These are phyloP conservation scores for Leuciscus idus DNA, from an alignment of 2,113 vertebrate genomes.

Conservation along the genomic window DNA sequence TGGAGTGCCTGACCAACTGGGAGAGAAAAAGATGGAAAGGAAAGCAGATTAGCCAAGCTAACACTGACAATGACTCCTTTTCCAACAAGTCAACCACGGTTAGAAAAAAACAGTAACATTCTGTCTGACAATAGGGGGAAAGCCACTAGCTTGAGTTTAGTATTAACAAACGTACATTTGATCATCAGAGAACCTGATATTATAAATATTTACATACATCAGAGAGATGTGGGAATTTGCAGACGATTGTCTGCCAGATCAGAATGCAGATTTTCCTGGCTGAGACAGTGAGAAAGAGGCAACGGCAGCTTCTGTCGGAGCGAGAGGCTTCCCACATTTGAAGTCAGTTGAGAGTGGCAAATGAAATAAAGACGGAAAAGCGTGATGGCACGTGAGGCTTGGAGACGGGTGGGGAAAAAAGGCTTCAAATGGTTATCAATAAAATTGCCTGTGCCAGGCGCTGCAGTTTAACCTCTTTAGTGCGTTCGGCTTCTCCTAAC, in stretches of 20 bases:
- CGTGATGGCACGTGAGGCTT: conserved; percentile 67
- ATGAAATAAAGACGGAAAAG: conserved; percentile 71
- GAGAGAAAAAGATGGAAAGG: conserved; percentile 12
- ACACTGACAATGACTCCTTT: not conserved
- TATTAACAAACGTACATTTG: conserved; percentile 68
- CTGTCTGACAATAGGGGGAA: conserved; percentile 46
- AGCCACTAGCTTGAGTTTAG: conserved; percentile 57
- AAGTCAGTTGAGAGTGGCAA: conserved; percentile 75
- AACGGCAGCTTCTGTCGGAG: conserved; percentile 59
- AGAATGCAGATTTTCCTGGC: conserved; percentile 64
- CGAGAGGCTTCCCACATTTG: conserved; percentile 71
- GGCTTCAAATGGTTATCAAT: conserved; percentile 79
- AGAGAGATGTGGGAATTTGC: conserved; percentile 69
- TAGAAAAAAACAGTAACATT: conserved; percentile 20
- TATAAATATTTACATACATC: conserved; percentile 79
- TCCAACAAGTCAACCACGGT: conserved; percentile 24
- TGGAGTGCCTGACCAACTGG: conserved; percentile 21
- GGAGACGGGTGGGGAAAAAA: conserved; percentile 52
- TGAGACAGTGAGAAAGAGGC: conserved; percentile 62
- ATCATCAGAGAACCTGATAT: conserved; percentile 76
- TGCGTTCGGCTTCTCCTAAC: conserved; percentile 71
- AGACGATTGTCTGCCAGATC: conserved; percentile 74
- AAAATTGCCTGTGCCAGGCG: conserved; percentile 78
- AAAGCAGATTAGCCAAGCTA: conserved; percentile 18
- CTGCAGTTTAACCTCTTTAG: conserved; percentile 81